These are phyloP conservation scores for Pteruthius melanotis DNA, from an alignment of 2,113 vertebrate species.

Conservation along the genomic window DNA sequence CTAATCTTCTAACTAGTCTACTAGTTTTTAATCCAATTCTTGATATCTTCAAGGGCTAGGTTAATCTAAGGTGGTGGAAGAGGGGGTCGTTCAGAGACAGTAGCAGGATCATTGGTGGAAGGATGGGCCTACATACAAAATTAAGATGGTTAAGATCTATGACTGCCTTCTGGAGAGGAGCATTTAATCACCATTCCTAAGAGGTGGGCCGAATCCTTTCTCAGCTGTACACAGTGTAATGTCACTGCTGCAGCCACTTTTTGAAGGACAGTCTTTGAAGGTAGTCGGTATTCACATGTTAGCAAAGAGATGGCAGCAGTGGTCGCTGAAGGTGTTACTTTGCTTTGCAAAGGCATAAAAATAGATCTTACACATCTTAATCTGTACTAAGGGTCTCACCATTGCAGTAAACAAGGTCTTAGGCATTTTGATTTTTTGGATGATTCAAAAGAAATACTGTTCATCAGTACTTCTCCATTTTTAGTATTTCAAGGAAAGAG, in stretches of 20 bases:
- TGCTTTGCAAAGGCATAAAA: not conserved
- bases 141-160: not conserved
- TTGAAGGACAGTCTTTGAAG: not conserved
- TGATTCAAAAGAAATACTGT: not conserved
- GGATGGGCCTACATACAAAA: not conserved
- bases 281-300: not conserved
- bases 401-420: not conserved
- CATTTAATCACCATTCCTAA: not conserved
- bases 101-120: not conserved
- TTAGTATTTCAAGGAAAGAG: not conserved
- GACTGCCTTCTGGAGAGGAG: not conserved
- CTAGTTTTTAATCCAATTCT: not conserved
- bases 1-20: not conserved
- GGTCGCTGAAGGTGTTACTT: not conserved
- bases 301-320: not conserved
- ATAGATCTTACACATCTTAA: not conserved
- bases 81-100: fast-evolving
- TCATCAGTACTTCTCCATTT: not conserved
- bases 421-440: not conserved
- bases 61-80: not conserved
- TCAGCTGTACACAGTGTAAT: not conserved
- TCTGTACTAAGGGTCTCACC: not conserved
- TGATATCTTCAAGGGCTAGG: not conserved
- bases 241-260: not conserved
- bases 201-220: not conserved